Conservation (phyloP, 2,888 invertebrate genomes). For the Polia nebulosa region DNA sequence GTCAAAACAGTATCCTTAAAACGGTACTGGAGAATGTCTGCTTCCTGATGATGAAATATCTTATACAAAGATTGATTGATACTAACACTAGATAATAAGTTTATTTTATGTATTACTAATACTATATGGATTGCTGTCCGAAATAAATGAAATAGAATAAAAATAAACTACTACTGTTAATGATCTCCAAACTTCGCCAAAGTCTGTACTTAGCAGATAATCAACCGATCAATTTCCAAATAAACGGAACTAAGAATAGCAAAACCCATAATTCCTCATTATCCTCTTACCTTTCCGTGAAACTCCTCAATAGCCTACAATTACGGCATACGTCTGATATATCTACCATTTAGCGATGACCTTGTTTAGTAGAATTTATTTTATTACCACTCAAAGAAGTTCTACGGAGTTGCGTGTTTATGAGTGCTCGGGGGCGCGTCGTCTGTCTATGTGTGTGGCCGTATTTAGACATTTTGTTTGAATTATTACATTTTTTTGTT, state of each 20-base stretch:
- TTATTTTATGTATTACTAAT: too few relatives aligned
- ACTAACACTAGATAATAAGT: too few relatives aligned
- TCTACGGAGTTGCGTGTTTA: slow-evolving; percentile 57
- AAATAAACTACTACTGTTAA: not conserved
- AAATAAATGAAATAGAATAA: too few relatives aligned
- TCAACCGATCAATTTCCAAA: not conserved
- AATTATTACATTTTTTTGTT: slow-evolving; percentile 25
- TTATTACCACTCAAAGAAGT: slow-evolving; percentile 56
- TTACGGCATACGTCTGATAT: slow-evolving; percentile 25
- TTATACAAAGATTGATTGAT: too few relatives aligned
- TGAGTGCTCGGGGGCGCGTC: slow-evolving; percentile 42
- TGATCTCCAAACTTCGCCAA: not conserved
- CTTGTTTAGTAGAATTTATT: slow-evolving; percentile 49
- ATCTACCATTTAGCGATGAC: slow-evolving; percentile 44
- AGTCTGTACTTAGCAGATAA: not conserved
- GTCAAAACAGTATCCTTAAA: too few relatives aligned
- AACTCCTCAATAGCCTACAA: slow-evolving; percentile 30
- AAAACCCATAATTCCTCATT: slow-evolving; percentile 22
- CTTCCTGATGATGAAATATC: too few relatives aligned
- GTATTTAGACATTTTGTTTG: slow-evolving; percentile 35
- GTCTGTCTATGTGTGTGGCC: slow-evolving; percentile 28
- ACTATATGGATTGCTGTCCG: too few relatives aligned
- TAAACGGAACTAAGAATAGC: not conserved
- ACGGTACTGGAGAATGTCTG: too few relatives aligned
- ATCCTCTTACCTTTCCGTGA: slow-evolving; percentile 2